phyloP scores from a whole-genome alignment of 2,797 vertebrate species.

The Xerus rutilus region DNA sequence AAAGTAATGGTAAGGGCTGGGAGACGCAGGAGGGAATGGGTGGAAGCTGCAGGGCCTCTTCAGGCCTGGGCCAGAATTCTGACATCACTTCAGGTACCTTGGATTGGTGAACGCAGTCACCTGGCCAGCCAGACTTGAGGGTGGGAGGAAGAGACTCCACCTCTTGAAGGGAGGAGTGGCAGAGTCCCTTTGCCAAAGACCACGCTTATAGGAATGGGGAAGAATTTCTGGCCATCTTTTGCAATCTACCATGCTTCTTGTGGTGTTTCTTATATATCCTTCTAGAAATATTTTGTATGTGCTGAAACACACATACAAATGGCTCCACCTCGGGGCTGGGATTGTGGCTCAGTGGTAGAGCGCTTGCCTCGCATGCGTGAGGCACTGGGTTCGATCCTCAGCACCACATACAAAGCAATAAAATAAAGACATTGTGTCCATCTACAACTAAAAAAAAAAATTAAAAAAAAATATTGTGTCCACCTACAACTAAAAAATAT shows the following conservation, averaged over 20 bases:
- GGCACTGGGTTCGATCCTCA: too few species aligned
- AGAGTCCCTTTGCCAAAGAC: not conserved
- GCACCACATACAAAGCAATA: too few species aligned
- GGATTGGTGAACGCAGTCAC: not conserved
- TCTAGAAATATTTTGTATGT: not conserved
- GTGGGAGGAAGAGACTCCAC: not conserved
- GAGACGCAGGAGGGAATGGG: not conserved
- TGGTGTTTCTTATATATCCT: not conserved
- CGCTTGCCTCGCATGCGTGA: too few species aligned
- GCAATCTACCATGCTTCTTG: not conserved
- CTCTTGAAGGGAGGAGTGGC: not conserved
- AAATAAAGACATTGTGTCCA: too few species aligned
- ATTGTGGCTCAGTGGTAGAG: too few species aligned
- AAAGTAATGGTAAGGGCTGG: not conserved
- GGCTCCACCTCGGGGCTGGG: not conserved
- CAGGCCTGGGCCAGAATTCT: not conserved
- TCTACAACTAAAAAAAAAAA: too few species aligned
- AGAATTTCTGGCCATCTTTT: not conserved
- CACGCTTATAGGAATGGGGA: not conserved
- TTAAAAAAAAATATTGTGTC: too few species aligned
- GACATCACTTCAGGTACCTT: not conserved
- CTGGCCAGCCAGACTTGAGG: not conserved
- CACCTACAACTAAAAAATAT: too few species aligned
- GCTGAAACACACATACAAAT: constrained; percentile 20
- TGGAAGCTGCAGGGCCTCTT: not conserved